Conservation (phyloP, 2,797 vertebrate species). For the Peromyscus eremicus region DNA sequence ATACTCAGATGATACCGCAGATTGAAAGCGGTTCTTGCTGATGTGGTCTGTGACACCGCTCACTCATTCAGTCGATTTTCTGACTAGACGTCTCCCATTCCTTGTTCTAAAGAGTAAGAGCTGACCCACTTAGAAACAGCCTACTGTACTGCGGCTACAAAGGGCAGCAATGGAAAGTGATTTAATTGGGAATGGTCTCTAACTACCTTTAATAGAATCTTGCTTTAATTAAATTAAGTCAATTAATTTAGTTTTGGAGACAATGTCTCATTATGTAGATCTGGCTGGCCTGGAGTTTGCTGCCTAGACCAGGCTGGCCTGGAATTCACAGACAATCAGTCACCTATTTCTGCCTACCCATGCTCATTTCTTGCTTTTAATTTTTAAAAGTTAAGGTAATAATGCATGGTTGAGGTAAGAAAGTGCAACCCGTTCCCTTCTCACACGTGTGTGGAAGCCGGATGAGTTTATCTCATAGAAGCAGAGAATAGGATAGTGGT, state of each 20-base stretch:
- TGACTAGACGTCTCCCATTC: background rate
- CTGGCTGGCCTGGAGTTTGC: background rate
- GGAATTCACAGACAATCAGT: background rate
- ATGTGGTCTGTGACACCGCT: background rate
- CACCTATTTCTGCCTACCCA: background rate
- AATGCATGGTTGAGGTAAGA: slow-evolving; percentile 21
- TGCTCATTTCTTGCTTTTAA: slow-evolving; percentile 8
- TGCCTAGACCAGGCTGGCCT: background rate
- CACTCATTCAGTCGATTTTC: background rate
- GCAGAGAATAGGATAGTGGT: background rate
- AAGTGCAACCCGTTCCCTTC: background rate
- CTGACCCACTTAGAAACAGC: slow-evolving; percentile 47
- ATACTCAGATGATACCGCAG: background rate
- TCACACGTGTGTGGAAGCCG: background rate
- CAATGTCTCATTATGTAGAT: background rate
- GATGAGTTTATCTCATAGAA: background rate
- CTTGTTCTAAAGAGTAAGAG: slow-evolving; percentile 19
- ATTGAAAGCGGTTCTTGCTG: background rate
- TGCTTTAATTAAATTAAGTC: slow-evolving; percentile 14
- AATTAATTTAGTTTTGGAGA: background rate
- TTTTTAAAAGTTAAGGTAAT: slow-evolving; percentile 42
- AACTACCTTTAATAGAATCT: slow-evolving; percentile 24
- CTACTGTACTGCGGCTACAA: background rate
- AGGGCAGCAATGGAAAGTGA: slow-evolving; percentile 19
- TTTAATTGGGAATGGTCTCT: slow-evolving; percentile 40